Evolutionary conservation across 1,140 invertebrate genomes (phyloP), one percentile per base, ranked within the genome.

Genomic region (Telenomus remus): DNA sequence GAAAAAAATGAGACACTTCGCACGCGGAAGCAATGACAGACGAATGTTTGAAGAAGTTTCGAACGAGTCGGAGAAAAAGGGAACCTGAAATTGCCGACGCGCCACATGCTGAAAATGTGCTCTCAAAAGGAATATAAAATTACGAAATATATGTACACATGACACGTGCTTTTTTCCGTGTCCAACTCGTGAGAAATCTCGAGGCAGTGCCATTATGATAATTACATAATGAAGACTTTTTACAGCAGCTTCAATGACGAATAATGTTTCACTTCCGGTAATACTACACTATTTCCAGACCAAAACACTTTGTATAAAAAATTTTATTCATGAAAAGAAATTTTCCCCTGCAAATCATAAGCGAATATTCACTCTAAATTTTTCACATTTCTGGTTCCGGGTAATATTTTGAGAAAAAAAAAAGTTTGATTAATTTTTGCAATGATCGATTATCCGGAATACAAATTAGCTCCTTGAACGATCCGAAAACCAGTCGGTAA

Each of bases 91-190:
- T 56, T 34, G 54, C 15, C 54, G 33, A 14, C 35, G 42, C 60
- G 37, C 59, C 72, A 65, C 54, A 50, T 69, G 72, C 49, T 66
- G 56, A 54, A 68, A 69, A 64, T 63, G 59, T 76, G 65, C 47
- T 33, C 47, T 42, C 12, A 16, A 46, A 16, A 48, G 39, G 43
- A 74, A 12, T 63, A 68, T 56, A 68, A 63, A 57, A 4, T 66
- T 44, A 60, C 47, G 49, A 15, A 39, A 57, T 19, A n/a, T n/a
- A 39, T 50, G 12, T 13, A 12, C 13, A 7, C 55, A 42, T 48
- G 54, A 16, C 27, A 34, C 15, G 48, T 55, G 54, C 12, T 65
- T 75, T 68, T 74, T 65, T 63, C 19, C 27, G 12, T 9, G 39
- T 42, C 53, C 34, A 48, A 51, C 19, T 59, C 64, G 53, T 75